Conservation (phyloP, 2,797 vertebrate species). For the Dallia pectoralis region DNA sequence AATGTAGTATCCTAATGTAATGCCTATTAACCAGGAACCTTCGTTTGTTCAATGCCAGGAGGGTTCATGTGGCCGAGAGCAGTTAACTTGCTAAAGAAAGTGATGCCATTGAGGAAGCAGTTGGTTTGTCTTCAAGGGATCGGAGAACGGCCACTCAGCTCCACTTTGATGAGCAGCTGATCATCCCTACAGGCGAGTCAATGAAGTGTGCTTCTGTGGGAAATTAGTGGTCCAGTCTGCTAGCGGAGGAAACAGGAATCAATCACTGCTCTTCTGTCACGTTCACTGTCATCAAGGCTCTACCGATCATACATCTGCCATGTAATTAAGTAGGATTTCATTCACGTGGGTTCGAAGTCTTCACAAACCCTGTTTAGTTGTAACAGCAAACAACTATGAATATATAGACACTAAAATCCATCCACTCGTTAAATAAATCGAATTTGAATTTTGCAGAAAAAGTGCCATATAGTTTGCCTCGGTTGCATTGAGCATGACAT, state of each 20-base stretch:
- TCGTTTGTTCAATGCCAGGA: background rate
- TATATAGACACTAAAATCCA: background rate
- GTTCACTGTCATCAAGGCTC: background rate
- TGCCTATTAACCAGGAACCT: background rate
- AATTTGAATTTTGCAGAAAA: no score
- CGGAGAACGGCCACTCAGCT: slow-evolving; percentile 29
- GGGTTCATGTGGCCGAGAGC: background rate
- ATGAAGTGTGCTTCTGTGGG: background rate
- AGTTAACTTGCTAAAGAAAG: background rate
- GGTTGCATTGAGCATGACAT: no score
- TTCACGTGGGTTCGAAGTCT: background rate
- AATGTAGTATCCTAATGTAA: background rate
- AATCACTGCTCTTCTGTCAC: background rate
- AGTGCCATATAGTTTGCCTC: no score
- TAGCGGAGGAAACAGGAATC: background rate
- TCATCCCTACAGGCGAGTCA: slow-evolving; percentile 51
- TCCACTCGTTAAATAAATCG: background rate
- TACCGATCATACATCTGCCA: background rate
- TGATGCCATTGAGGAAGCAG: background rate
- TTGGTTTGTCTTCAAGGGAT: background rate
- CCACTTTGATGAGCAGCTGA: slow-evolving; percentile 63
- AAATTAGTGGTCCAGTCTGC: background rate
- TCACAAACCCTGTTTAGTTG: background rate
- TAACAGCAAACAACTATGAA: background rate
- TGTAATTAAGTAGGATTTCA: background rate